A percentile compares a stretch with the other conserved stretches of the same genome.
Evolutionary conservation across 1,140 invertebrate genomes (phyloP).

Genomic region (Plectrocnemia conspersa): DNA sequence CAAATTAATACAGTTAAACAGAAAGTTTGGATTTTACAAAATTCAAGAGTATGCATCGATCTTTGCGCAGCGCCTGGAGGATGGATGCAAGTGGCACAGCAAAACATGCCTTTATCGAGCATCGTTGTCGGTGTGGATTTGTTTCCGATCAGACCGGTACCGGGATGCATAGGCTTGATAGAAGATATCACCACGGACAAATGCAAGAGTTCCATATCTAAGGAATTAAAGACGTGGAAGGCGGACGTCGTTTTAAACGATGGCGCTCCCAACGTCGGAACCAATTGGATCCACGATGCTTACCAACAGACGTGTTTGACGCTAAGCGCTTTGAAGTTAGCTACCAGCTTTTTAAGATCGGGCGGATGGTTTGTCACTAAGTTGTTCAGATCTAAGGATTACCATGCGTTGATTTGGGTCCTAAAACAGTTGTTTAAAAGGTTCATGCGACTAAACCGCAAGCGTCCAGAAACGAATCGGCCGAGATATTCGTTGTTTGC

Average conservation of each 20-base stretch:
- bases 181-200: conserved; percentile 98
- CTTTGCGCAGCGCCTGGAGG: conserved; percentile 98
- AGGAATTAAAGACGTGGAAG: conserved; percentile 91
- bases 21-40: conserved; percentile 97
- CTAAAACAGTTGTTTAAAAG: conserved; percentile 95
- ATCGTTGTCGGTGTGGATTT: conserved; percentile 94
- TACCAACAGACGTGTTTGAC: conserved; percentile 91
- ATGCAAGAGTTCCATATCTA: conserved; percentile 70
- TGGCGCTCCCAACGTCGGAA: conserved; percentile 97
- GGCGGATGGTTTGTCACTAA: conserved; percentile 99
- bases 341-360: conserved; percentile 84
- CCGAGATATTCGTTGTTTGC: conserved; percentile 99
- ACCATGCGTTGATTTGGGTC: conserved; percentile 91
- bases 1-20: conserved; percentile 96
- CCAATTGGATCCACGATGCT: conserved; percentile 97
- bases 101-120: conserved; percentile 97
- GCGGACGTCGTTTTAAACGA: conserved; percentile 96
- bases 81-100: conserved; percentile 99
- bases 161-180: conserved; percentile 81
- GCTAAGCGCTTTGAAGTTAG: conserved; percentile 87
- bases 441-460: conserved; percentile 98
- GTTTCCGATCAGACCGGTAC: conserved; percentile 89
- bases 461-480: conserved; percentile 96
- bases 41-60: conserved; percentile 93
- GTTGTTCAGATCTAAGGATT: conserved; percentile 98